Base-by-base conservation (phyloP, 2,888 invertebrate genomes). In the Tortricodes alternella region DNA sequence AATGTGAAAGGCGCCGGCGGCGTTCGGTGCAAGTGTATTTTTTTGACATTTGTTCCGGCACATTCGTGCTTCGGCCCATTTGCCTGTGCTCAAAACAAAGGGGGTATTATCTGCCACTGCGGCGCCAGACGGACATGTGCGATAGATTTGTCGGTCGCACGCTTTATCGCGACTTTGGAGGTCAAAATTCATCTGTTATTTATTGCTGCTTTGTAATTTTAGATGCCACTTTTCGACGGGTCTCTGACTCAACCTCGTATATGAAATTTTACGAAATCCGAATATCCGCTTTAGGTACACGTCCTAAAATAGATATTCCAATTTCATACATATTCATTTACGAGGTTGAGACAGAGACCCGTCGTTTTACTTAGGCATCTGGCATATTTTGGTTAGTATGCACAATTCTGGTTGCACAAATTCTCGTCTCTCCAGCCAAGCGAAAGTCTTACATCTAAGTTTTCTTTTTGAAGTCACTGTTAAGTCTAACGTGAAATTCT, bases 121-220 rank as follows among this genome's bases (percentile, higher is more conserved):
- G 81, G 82, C 82, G 82, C 80, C 83, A 60, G 73, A 61, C 71
- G 67, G 72, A 71, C 74, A 71, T 65, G 63, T 67, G 68, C 62
- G 64, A 62, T 62, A 51, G 61, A 67, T 70, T 68, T 72, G 73
- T 77, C 69, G 67, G 65, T 66, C 65, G 64, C 59, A 60, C 71
- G 15, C 41, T 65, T 70, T 79, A 80, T 80, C 79, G 59, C 71
- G 41, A 63, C 64, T 65, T 63, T 71, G 73, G 74, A 77, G 81
- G 81, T 74, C 82, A 71, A 41, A 59, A 53, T 58, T 60, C 60
- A 60, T 63, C 58, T 52, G 57, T 56, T 50, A 46, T 52, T 49
- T 61, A 35, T 41, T 7, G 21, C 52, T 23, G 44, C 32, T 32
- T 56, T 34, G 41, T 46, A 34, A 57, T 24, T 15, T 19, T 39